Evolutionary conservation across 2,888 invertebrate genomes (phyloP).

Genomic region (Ormyrus nitidulus): DNA sequence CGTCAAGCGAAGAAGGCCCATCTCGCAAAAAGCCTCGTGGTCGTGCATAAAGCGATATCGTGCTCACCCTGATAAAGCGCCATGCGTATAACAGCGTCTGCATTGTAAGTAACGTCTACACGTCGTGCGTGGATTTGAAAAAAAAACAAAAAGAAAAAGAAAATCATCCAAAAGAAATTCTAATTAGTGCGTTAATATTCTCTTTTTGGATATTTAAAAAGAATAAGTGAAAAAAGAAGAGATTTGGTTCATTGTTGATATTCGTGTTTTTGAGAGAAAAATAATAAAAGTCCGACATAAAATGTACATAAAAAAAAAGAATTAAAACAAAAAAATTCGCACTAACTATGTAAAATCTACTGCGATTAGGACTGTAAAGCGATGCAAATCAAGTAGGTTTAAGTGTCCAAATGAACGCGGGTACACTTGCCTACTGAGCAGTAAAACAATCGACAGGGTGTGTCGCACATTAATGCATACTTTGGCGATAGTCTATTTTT

Average conservation of each 20-base stretch:
- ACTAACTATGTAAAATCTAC: slow-evolving; percentile 51
- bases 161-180: slow-evolving; percentile 37
- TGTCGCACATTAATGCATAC: slow-evolving; percentile 68
- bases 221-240: slow-evolving; percentile 27
- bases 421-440: slow-evolving; percentile 50
- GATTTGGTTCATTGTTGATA: slow-evolving; percentile 53
- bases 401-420: slow-evolving; percentile 42
- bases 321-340: slow-evolving; percentile 40
- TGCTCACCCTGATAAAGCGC: slow-evolving; percentile 59
- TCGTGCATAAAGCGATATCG: slow-evolving; percentile 68
- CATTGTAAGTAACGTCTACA: slow-evolving; percentile 69
- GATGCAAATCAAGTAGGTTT: slow-evolving; percentile 49
- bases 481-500: slow-evolving; percentile 74
- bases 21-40: slow-evolving; percentile 72
- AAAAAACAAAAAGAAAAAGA: slow-evolving; percentile 39
- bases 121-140: slow-evolving; percentile 56
- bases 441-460: slow-evolving; percentile 68
- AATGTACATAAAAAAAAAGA: slow-evolving; percentile 55
- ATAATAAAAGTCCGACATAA: slow-evolving; percentile 42
- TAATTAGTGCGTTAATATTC: slow-evolving; percentile 44
- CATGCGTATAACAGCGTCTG: slow-evolving; percentile 66
- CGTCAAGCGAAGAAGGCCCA: slow-evolving; percentile 65
- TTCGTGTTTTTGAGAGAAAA: slow-evolving; percentile 49
- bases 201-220: slow-evolving; percentile 49
- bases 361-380: slow-evolving; percentile 48